Evolutionary conservation across 2,888 invertebrate genomes (phyloP).

Genomic region (Diploptera punctata): DNA sequence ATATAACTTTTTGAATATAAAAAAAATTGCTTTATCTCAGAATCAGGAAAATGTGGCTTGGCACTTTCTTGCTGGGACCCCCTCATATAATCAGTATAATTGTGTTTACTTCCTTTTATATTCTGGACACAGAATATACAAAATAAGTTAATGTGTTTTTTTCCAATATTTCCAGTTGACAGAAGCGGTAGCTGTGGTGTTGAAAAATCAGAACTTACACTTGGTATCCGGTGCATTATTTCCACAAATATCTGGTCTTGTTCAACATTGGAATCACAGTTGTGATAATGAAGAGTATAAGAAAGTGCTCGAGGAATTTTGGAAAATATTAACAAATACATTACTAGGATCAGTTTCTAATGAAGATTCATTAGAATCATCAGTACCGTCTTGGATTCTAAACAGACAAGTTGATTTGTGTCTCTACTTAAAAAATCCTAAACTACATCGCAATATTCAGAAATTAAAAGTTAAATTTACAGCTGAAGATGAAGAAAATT

Average conservation of each 20-base stretch:
- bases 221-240: conserved; percentile 54
- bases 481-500: background rate
- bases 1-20: too few species aligned
- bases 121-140: too few species aligned
- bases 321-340: background rate
- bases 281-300: background rate
- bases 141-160: too few species aligned
- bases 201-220: conserved; percentile 58
- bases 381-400: conserved; percentile 48
- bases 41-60: too few species aligned
- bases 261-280: conserved; percentile 61
- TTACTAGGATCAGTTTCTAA: background rate
- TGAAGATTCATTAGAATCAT: conserved; percentile 53
- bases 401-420: conserved; percentile 37
- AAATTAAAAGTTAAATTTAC: conserved; percentile 63
- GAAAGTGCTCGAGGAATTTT: background rate
- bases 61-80: too few species aligned
- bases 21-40: too few species aligned
- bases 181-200: conserved; percentile 54
- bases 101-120: too few species aligned
- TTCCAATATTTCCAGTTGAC: conserved; percentile 52
- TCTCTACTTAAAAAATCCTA: conserved; percentile 34
- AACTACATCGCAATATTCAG: conserved; percentile 45
- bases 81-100: too few species aligned
- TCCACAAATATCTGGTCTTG: conserved; percentile 48